These are phyloP conservation scores for Macrostomum cliftonense DNA, from an alignment of 2,888 invertebrate genomes.

Conservation along the genomic window DNA sequence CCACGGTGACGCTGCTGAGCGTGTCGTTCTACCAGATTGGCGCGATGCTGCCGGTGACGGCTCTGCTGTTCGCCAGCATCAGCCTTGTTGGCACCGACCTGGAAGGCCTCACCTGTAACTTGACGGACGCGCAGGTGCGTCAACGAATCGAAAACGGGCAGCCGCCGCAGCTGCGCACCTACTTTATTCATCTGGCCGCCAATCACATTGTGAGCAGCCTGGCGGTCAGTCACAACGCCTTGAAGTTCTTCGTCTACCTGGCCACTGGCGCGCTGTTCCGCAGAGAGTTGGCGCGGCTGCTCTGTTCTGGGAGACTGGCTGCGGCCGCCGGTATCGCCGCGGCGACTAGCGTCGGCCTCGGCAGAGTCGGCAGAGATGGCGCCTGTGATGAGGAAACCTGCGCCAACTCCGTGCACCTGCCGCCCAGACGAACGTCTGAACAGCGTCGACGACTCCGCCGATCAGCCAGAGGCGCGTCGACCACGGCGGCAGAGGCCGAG, in stretches of 20 bases:
- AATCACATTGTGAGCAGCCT: background rate
- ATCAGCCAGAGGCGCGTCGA: no score
- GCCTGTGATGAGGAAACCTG: no score
- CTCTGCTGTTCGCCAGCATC: constrained; percentile 19
- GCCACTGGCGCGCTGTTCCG: constrained; percentile 23
- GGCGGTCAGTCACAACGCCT: constrained; percentile 18
- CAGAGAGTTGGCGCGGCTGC: constrained; percentile 21
- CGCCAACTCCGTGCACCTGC: no score
- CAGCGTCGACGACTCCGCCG: no score
- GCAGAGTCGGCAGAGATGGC: no score
- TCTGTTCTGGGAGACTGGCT: no score
- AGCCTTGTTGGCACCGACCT: constrained; percentile 19
- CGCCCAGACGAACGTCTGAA: no score
- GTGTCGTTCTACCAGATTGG: constrained; percentile 35
- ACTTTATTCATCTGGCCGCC: constrained; percentile 17
- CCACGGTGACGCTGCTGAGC: constrained; percentile 29
- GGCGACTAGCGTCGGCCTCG: no score
- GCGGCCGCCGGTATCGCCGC: no score
- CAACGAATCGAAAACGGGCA: constrained; percentile 15
- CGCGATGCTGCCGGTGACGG: constrained; percentile 30
- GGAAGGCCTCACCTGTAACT: constrained; percentile 15
- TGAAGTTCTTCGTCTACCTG: constrained; percentile 23
- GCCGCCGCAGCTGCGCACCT: constrained; percentile 16
- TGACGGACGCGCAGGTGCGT: constrained; percentile 14
- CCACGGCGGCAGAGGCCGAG: no score